Conservation (phyloP, 2,888 invertebrate genomes). For the Drosophila mayaguana region DNA sequence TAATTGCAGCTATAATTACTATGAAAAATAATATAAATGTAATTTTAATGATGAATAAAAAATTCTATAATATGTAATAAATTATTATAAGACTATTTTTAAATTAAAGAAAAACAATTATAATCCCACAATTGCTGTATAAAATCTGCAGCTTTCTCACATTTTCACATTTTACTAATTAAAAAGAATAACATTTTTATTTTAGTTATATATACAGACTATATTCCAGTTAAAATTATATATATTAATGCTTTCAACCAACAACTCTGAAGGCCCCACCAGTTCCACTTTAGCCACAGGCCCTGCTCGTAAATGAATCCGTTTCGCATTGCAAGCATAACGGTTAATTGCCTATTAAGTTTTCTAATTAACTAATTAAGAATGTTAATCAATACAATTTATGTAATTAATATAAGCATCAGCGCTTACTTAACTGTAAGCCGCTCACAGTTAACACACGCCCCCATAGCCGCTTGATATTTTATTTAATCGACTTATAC, state of each 20-base stretch:
- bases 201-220: too few relatives aligned
- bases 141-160: too few relatives aligned
- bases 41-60: too few relatives aligned
- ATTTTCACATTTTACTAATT: too few relatives aligned
- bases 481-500: slow-evolving; percentile 57
- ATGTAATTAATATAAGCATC: slow-evolving; percentile 51
- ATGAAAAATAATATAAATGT: too few relatives aligned
- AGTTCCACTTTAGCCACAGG: not conserved
- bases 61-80: too few relatives aligned
- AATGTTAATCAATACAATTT: slow-evolving; percentile 56
- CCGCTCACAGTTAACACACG: slow-evolving; percentile 10
- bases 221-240: too few relatives aligned
- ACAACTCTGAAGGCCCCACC: not conserved
- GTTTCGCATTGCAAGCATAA: not conserved
- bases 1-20: too few relatives aligned
- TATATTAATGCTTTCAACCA: not conserved
- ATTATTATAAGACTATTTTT: too few relatives aligned
- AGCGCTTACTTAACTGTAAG: slow-evolving; percentile 9
- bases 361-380: slow-evolving; percentile 46
- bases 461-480: slow-evolving; percentile 21
- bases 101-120: too few relatives aligned
- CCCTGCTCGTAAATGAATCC: not conserved
- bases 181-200: too few relatives aligned
- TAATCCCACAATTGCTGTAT: too few relatives aligned
- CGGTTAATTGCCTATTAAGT: slow-evolving; percentile 8